Conservation (phyloP, 2,888 invertebrate species). For the Tethea ocularis region DNA sequence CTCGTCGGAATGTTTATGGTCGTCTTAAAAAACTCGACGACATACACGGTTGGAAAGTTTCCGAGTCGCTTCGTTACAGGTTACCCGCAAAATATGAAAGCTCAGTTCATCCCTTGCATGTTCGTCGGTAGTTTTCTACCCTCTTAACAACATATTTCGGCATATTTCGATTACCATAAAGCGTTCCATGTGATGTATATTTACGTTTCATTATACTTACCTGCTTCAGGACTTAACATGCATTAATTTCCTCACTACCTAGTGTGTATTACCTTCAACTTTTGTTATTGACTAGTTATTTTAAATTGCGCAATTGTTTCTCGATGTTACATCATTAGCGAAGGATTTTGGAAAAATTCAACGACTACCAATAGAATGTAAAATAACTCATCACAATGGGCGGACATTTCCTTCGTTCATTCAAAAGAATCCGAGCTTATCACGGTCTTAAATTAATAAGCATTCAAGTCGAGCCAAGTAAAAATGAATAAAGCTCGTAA, state of each 20-base stretch:
- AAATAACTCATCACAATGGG: conserved; percentile 78
- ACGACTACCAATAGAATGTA: conserved; percentile 65
- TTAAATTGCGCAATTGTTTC: conserved; percentile 21
- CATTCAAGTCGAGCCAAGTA: conserved; percentile 84
- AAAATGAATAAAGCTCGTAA: conserved; percentile 83
- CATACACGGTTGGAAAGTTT: conserved; percentile 72
- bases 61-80: conserved; percentile 67
- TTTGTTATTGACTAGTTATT: conserved; percentile 15
- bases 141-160: conserved; percentile 83
- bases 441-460: conserved; percentile 83
- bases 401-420: conserved; percentile 78
- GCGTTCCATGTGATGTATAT: conserved; percentile 79
- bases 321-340: conserved; percentile 8
- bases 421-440: conserved; percentile 82
- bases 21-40: conserved; percentile 69
- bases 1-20: conserved; percentile 70
- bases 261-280: conserved; percentile 36
- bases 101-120: conserved; percentile 81
- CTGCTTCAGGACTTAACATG: conserved; percentile 56
- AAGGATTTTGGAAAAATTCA: conserved; percentile 38
- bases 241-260: conserved; percentile 64
- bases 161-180: conserved; percentile 84
- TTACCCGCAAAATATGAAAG: conserved; percentile 76
- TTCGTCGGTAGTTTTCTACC: conserved; percentile 78
- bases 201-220: conserved; percentile 69